phyloP scores from a whole-genome alignment of 1,140 invertebrate species.

The Teleopsis dalmanni region DNA sequence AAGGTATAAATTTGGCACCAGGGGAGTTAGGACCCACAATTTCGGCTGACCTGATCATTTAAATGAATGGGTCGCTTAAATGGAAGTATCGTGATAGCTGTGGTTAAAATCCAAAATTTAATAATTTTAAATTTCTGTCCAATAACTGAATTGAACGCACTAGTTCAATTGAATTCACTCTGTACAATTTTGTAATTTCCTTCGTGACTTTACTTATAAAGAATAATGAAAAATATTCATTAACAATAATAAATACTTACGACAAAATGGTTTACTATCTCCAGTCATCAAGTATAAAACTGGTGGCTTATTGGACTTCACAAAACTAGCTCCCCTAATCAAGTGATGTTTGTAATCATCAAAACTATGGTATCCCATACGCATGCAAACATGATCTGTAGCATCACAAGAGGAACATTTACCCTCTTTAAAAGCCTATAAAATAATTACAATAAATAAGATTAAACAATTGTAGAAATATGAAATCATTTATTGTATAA shows the following conservation, averaged over 20 bases:
- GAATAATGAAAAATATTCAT: background rate
- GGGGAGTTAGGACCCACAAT: no score
- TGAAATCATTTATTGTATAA: background rate
- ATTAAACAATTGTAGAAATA: background rate
- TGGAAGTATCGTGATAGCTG: no score
- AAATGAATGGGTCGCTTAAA: no score
- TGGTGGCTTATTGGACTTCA: constrained; percentile 42
- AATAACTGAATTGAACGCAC: no score
- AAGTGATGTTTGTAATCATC: constrained; percentile 47
- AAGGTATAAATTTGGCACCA: no score
- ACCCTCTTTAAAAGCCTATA: constrained; percentile 60
- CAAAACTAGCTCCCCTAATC: constrained; percentile 28
- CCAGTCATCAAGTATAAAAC: constrained; percentile 61
- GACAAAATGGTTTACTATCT: constrained; percentile 60
- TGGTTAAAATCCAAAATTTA: no score
- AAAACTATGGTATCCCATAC: constrained; percentile 59
- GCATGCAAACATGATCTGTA: constrained; percentile 56
- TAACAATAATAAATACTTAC: constrained; percentile 50
- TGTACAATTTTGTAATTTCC: no score
- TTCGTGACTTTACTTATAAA: no score
- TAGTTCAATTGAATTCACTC: no score
- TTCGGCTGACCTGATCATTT: no score
- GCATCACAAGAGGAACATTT: constrained; percentile 65
- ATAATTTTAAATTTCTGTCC: no score
- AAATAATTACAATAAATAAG: background rate